Evolutionary conservation across 2,113 vertebrate species (phyloP), one percentile per base, ranked within the genome.

Genomic region (Pelmatolapia mariae): DNA sequence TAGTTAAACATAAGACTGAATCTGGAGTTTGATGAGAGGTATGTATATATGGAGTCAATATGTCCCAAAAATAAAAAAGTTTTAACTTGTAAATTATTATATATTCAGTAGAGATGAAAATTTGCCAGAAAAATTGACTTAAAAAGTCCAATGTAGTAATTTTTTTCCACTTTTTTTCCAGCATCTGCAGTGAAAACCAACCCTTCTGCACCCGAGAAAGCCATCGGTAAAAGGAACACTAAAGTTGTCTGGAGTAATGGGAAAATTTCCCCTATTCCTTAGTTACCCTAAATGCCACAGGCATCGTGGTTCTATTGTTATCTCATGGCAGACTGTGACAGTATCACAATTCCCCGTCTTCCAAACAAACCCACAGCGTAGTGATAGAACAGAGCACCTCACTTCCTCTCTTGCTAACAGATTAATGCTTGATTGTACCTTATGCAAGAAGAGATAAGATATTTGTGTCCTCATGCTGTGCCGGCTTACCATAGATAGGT

Each of bases 361-460:
- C 80, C 71, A 85, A 90, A 93, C 91, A 90, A 93, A 89, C 87
- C 83, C 86, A 78, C 31, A 50, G 92, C 22, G 7, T 71, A 90
- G 76, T 54, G 85, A 80, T 56, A 89, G 89, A 93, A 93, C 38
- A 92, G 73, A 92, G 36, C 59, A 38, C 82, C 89, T 89, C 78
- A 86, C 85, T 89, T 88, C 87, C 90, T 88, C 86, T 91, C 43
- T 89, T 88, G 68, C 86, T 71, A 68, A 38, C 87, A 93, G 92
- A 95, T 94, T 94, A 89, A 93, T 93, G 89, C 31, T 91, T 80
- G 84, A 93, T 93, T 92, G 87, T 89, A 71, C 80, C 79, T 86
- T 81, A 87, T 90, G 89, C 89, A 87, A 73, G 83, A 83, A 15
- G 73, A 91, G 88, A 93, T 93, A 91, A 89, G 90, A 92, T 80